Evolutionary conservation across 2,888 invertebrate genomes (phyloP), one percentile per base, ranked within the genome.

Genomic region (Macaria notata): DNA sequence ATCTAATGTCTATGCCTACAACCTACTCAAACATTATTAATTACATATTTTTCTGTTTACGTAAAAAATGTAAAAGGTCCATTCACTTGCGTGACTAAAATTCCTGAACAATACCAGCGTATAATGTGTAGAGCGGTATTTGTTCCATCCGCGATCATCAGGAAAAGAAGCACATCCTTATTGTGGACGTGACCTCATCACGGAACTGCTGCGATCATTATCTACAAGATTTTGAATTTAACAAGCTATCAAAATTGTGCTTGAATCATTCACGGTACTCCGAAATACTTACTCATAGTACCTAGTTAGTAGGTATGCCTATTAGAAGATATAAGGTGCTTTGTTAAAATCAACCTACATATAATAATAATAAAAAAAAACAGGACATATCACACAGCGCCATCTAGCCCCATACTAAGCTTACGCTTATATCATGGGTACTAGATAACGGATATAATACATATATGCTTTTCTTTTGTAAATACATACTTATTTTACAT

Each of bases 201-300:
- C 84, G 84, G 86, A 87, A 85, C 81, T 75, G 66, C 67, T 57
- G 62, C 66, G 84, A 84, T 84, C 66, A 65, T 76, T 78, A 85
- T 83, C 81, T 65, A 65, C 63, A 78, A 75, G 76, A 78, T 78
- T 69, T 68, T 45, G 70, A 65, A 70, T 67, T 64, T 68, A 69
- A 65, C 70, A 70, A 61, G 72, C 69, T 73, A 72, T 72, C 71
- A 69, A 71, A 71, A 71, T 70, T 66, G 63, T 68, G 66, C 67
- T 66, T 65, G 54, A 65, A 69, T 63, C 61, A 62, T 61, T 49
- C 43, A 43, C 44, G 9, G 30, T 9, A 1, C 33, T 49, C 43
- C 41, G 8, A 41, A n/a, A 8, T 41, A 41, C 41, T 9, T 41
- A 41, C 4, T 9, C 4, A 41, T 8, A 6, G 5, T 6, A 4